Evolutionary conservation across 2,888 invertebrate species (phyloP), one percentile per base, ranked within the genome.

Genomic region (Macaria notata): DNA sequence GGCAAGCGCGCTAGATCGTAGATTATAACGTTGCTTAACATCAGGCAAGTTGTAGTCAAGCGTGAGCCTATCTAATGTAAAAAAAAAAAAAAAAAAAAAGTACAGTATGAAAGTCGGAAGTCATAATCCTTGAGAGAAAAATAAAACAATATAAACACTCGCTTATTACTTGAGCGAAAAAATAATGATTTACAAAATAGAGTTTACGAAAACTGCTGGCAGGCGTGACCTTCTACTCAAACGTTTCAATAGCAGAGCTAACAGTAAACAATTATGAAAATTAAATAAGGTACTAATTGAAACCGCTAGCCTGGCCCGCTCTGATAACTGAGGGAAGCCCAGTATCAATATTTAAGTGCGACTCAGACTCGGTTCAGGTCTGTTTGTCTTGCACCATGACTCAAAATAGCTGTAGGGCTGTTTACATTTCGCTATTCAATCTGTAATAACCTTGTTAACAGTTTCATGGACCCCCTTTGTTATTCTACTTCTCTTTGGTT

Each of bases 261-360:
- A 41, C 41, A 31, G n/a, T 50, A 50, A 49, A 45, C 49, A 56
- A 53, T 63, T 49, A 60, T 45, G 49, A 56, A 63, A 57, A 59
- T 59, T 57, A 55, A 57, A 60, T 56, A 54, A 56, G 54, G 59
- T 49, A n/a, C 6, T 61, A 59, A 59, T 64, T 62, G 54, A 62
- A 61, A 63, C 61, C 59, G 57, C 51, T 49, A 46, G 46, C 42
- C 41, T 50, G 42, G 38, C 43, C 38, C 60, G 39, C 50, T 51
- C 29, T 60, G 53, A 55, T 61, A 55, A 62, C 62, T 54, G 62
- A 54, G 61, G 64, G 61, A 62, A 64, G 63, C 69, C 73, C 69
- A 80, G 78, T 77, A 83, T 84, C 82, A 88, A 88, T 88, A 86
- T 87, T 86, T 79, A 78, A 85, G 74, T 73, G 69, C 74, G 76